Evolutionary conservation across 2,113 vertebrate species (phyloP), one percentile per base, ranked within the genome.

Genomic region (Thunnus thynnus): DNA sequence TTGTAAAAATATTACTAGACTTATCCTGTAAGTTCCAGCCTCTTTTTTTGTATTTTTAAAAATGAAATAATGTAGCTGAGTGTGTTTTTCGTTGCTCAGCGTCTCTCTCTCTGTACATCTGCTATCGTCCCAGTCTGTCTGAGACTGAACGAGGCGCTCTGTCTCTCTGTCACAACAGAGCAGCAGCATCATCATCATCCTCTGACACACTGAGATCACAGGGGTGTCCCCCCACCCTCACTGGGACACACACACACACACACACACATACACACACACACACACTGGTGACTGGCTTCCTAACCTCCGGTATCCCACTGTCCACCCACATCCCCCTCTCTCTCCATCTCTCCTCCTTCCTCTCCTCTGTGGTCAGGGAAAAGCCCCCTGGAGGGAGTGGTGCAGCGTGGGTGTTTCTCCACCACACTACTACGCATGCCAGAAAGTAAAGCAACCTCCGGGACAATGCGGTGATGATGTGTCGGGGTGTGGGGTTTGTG

Each of bases 81-180:
- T 47, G 44, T 68, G 4, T 61, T 6, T 22, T 18, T 32, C 10
- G 3, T 54, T 67, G 55, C 13, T 57, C 16, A 54, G 16, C 14
- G 5, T 66, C 57, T 65, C 2, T 71, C 25, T 71, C 25, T 84
- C 62, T 20, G 13, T 62, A 13, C 12, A 9, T 65, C 61, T 79
- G 69, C 73, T 60, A 1, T 66, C 9, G 71, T 80, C 64, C 44
- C 58, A 78, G 71, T 67, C 41, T 66, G 69, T 85, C 72, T 87
- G 80, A 51, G 22, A 81, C 75, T 87, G 82, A 84, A 86, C 68
- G 78, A 81, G 66, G 79, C 1, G 0, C 80, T 51, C 56, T 50
- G 64, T 84, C 72, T 71, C 67, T 60, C 75, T 84, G 85, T 84
- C 84, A 89, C 86, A 87, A 72, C 87, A 87, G 75, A 73, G 52